phyloP scores from a whole-genome alignment of 2,797 vertebrate genomes.

The Margarornis squamiger region DNA sequence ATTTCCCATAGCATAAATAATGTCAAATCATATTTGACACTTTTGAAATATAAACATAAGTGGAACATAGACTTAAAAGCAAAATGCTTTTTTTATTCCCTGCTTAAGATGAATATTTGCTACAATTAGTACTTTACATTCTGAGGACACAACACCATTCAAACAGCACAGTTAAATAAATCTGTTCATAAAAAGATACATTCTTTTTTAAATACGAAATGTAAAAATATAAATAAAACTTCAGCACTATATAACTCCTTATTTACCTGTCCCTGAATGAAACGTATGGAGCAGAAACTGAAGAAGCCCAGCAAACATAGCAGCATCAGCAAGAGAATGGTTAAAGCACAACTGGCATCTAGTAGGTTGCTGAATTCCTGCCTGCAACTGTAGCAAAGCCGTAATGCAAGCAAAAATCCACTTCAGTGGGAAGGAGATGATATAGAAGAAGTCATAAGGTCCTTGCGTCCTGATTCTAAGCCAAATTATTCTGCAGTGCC shows the following conservation, averaged over 20 bases:
- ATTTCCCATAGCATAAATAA: neutral
- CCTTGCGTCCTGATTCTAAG: slow-evolving; percentile 55
- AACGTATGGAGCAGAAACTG: slow-evolving; percentile 74
- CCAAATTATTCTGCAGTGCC: slow-evolving; percentile 69
- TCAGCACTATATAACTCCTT: neutral
- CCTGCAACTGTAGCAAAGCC: slow-evolving; percentile 45
- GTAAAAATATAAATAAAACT: slow-evolving; percentile 3
- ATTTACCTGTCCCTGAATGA: slow-evolving; percentile 80
- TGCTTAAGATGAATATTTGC: neutral
- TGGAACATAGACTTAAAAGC: slow-evolving; percentile 7
- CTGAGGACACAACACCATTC: neutral
- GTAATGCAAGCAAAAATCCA: slow-evolving; percentile 47
- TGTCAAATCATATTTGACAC: neutral
- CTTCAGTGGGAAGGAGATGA: slow-evolving; percentile 32
- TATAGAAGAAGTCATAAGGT: slow-evolving; percentile 33
- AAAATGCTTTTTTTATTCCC: slow-evolving; percentile 51
- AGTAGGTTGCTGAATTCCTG: slow-evolving; percentile 62
- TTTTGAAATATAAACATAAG: slow-evolving; percentile 34
- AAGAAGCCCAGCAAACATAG: slow-evolving; percentile 78
- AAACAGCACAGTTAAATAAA: neutral
- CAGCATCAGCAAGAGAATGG: slow-evolving; percentile 64
- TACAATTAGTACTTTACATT: slow-evolving; percentile 1
- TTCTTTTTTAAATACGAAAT: neutral
- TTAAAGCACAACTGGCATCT: slow-evolving; percentile 69
- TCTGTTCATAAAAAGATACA: neutral